These are phyloP conservation scores for Calidris pygmaea DNA, from an alignment of 2,113 vertebrate genomes.

Conservation along the genomic window DNA sequence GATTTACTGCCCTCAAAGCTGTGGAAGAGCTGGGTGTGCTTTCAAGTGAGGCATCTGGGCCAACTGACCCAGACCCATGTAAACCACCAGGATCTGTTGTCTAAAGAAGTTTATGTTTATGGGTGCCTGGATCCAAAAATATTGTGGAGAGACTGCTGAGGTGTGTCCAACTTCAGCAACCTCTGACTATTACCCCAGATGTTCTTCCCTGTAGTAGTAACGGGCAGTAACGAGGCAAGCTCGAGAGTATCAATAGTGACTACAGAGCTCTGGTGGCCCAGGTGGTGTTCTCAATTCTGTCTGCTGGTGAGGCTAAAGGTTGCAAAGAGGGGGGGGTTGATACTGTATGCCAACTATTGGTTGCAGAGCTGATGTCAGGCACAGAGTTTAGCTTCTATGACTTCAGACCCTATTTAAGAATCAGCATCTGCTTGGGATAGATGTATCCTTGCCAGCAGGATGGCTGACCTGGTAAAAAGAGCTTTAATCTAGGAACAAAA, in stretches of 20 bases:
- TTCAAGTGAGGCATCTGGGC: not conserved
- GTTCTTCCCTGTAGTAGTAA: not conserved
- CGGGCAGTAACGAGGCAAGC: not conserved
- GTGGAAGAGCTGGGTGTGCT: rapidly evolving
- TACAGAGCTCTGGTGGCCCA: not conserved
- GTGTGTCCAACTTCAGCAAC: not conserved
- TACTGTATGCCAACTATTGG: not conserved
- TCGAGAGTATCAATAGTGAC: not conserved
- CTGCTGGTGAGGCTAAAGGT: not conserved
- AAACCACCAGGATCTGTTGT: not conserved
- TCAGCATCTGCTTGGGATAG: not conserved
- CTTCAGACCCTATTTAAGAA: rapidly evolving
- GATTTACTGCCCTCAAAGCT: not conserved
- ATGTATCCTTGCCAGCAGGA: not conserved
- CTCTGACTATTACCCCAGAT: not conserved
- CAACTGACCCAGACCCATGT: not conserved
- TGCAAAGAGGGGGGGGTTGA: not conserved
- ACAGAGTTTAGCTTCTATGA: not conserved
- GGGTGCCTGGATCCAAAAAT: not conserved
- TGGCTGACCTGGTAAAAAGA: not conserved
- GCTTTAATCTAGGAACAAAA: not conserved
- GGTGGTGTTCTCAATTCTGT: not conserved
- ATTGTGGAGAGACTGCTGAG: not conserved
- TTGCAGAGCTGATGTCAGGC: not conserved
- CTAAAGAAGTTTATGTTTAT: not conserved